Percentiles rank a stretch among this genome's conserved stretches.
These are phyloP conservation scores for Leptopilina drosophilae DNA, from an alignment of 2,888 invertebrate species.

Conservation along the genomic window DNA sequence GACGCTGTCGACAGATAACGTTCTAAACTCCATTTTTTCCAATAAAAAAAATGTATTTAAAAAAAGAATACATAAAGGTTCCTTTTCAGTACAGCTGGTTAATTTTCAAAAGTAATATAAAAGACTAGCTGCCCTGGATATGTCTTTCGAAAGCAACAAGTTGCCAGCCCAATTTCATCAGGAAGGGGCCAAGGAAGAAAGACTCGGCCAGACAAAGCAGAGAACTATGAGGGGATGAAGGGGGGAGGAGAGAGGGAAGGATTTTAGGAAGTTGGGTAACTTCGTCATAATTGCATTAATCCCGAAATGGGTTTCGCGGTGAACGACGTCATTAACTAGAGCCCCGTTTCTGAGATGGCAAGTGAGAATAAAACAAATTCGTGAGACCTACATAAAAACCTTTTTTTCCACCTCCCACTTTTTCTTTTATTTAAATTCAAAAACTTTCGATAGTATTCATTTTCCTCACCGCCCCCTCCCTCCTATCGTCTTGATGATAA, in stretches of 20 bases:
- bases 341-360: constrained; percentile 42
- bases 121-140: background rate
- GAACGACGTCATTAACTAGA: constrained; percentile 38
- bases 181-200: constrained; percentile 27
- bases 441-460: no score
- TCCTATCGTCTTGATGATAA: no score
- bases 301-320: constrained; percentile 37
- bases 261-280: constrained; percentile 6
- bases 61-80: no score
- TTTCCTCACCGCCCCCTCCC: no score
- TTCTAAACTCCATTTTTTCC: no score
- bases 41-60: no score
- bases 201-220: constrained; percentile 34
- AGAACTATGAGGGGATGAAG: background rate
- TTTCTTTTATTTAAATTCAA: no score
- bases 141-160: constrained; percentile 39
- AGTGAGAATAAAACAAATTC: constrained; percentile 57
- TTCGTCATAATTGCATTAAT: constrained; percentile 39
- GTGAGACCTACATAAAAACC: constrained; percentile 43
- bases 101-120: constrained; percentile 4
- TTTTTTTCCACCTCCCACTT: background rate
- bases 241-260: no score
- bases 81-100: background rate
- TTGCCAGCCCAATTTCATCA: constrained; percentile 40
- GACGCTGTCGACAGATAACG: no score